Evolutionary conservation across 53 echinoderm and acorn worm genomes (phyloP).

Genomic region (Glandiceps talaboti): DNA sequence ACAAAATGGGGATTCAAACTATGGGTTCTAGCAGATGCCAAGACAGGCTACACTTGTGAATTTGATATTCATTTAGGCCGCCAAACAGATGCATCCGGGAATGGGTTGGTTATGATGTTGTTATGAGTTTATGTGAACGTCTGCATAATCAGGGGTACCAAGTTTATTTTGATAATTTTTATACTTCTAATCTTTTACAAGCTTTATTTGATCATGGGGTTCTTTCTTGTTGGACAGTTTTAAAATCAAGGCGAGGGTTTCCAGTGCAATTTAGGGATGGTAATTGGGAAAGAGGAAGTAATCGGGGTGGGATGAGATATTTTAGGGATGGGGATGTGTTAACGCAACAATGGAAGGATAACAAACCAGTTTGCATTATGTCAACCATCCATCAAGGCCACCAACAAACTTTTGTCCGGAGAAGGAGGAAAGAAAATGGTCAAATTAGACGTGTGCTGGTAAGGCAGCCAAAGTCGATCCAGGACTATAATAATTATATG

Average conservation of each 20-base stretch:
- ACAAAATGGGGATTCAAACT: background rate
- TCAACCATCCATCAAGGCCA: conserved; percentile 12
- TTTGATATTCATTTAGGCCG: background rate
- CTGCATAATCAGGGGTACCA: background rate
- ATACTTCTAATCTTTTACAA: background rate
- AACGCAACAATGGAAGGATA: background rate
- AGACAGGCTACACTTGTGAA: background rate
- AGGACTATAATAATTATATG: conserved; percentile 11
- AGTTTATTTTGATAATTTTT: background rate
- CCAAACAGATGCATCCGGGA: background rate
- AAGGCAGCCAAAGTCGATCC: background rate
- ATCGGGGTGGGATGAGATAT: background rate
- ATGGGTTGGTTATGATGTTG: background rate
- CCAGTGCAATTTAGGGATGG: background rate
- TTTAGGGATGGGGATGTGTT: background rate
- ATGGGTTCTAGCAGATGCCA: background rate
- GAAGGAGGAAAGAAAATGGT: conserved; percentile 4
- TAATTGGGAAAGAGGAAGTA: background rate
- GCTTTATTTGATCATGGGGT: background rate
- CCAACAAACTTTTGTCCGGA: conserved; percentile 1
- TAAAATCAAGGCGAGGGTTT: background rate
- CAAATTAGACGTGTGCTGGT: background rate
- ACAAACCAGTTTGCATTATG: conserved; percentile 3
- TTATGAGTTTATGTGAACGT: background rate
- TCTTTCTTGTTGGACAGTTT: background rate